Percentiles rank a stretch among this genome's conserved stretches.
These are phyloP conservation scores for Pristionchus fissidentatus DNA, from an alignment of 2,888 invertebrate genomes.

Conservation along the genomic window DNA sequence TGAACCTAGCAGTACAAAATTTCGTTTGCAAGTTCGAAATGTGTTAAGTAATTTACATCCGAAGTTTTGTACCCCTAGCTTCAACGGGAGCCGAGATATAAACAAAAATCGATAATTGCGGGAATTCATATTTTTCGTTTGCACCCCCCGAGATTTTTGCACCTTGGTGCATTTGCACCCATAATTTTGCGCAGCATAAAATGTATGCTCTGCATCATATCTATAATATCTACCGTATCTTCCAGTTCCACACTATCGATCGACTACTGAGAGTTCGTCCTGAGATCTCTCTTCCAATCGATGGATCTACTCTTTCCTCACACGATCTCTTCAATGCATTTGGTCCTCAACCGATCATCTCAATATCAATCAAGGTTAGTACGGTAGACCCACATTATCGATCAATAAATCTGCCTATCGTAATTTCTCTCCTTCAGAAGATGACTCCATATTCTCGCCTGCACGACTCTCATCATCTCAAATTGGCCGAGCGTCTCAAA, in stretches of 20 bases:
- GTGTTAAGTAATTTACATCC: too few species aligned
- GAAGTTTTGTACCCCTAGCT: too few species aligned
- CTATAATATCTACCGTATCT: too few species aligned
- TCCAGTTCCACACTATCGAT: constrained; percentile 5
- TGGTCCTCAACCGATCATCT: background rate
- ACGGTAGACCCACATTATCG: background rate
- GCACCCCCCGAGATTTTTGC: too few species aligned
- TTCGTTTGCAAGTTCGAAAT: too few species aligned
- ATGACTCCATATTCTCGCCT: constrained; percentile 25
- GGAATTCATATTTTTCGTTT: too few species aligned
- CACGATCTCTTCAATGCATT: constrained; percentile 37
- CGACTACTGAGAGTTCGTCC: constrained; percentile 5
- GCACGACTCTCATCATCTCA: background rate
- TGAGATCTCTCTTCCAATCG: background rate
- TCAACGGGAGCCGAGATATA: too few species aligned
- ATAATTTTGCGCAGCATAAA: too few species aligned
- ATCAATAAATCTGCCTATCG: background rate
- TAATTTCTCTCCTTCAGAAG: background rate
- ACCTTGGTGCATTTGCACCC: too few species aligned
- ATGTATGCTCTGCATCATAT: background rate
- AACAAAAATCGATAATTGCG: too few species aligned
- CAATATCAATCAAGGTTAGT: constrained; percentile 19
- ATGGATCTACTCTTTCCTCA: background rate
- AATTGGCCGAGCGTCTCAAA: constrained; percentile 27
- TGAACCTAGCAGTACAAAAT: too few species aligned